Evolutionary conservation across 2,888 invertebrate genomes (phyloP).

Genomic region (Sturmia bella): DNA sequence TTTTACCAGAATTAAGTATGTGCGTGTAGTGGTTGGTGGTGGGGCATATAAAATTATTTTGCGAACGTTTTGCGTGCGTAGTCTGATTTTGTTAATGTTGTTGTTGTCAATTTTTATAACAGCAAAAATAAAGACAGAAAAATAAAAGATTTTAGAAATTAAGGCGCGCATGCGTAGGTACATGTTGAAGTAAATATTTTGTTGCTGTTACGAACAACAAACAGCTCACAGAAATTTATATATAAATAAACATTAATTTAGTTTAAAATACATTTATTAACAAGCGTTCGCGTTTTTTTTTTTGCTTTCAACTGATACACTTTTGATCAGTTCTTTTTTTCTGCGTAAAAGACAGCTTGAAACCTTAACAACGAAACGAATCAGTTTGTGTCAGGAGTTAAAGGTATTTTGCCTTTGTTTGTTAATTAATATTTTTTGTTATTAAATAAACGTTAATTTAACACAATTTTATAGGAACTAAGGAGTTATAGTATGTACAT

Average conservation of each 20-base stretch:
- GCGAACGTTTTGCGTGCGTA: constrained; percentile 50
- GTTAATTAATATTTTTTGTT: constrained; percentile 28
- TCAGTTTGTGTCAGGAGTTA: not conserved
- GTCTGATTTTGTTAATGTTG: constrained; percentile 47
- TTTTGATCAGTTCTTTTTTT: constrained; percentile 17
- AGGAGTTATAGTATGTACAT: too few relatives aligned
- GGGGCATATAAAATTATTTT: constrained; percentile 19
- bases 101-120: constrained; percentile 54
- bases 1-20: constrained; percentile 30
- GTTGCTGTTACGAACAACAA: constrained; percentile 42
- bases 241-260: constrained; percentile 59
- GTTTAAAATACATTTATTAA: constrained; percentile 55
- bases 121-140: constrained; percentile 59
- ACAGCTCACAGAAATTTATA: constrained; percentile 21
- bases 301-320: constrained; percentile 18
- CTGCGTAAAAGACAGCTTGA: constrained; percentile 27
- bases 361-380: not conserved
- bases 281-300: constrained; percentile 7
- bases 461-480: not conserved
- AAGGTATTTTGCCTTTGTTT: not conserved
- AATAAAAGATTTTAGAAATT: constrained; percentile 64
- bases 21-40: not conserved
- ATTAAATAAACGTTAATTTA: not conserved
- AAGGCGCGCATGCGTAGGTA: constrained; percentile 76
- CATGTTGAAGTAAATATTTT: constrained; percentile 62